Percentiles rank a stretch among this genome's conserved stretches.
These are phyloP conservation scores for Nineta flava DNA, from an alignment of 2,888 invertebrate species.

Conservation along the genomic window DNA sequence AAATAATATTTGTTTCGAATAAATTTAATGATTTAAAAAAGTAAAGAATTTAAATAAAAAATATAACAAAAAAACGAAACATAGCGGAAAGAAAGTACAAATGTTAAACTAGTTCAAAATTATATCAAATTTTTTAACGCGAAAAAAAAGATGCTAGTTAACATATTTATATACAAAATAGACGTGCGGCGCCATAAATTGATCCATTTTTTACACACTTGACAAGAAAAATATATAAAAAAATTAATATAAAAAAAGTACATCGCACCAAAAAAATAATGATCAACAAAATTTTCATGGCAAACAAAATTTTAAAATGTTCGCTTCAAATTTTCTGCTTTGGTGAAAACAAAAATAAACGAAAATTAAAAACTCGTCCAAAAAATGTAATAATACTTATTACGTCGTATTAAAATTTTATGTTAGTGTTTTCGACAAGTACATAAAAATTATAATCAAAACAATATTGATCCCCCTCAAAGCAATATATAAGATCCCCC, in stretches of 20 bases:
- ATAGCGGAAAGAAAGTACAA: constrained; percentile 19
- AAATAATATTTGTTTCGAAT: too few species aligned
- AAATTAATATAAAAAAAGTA: neutral
- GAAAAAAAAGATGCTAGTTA: neutral
- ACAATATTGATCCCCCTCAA: neutral
- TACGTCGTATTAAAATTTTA: too few species aligned
- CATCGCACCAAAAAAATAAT: constrained; percentile 7
- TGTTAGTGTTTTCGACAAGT: too few species aligned
- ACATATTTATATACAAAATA: neutral
- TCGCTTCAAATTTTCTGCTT: neutral
- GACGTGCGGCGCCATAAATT: neutral
- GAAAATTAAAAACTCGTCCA: too few species aligned
- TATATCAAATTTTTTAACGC: constrained; percentile 9
- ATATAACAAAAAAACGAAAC: constrained; percentile 17
- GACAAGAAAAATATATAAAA: too few species aligned
- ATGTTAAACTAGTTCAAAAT: constrained; percentile 17
- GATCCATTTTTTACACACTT: constrained; percentile 7
- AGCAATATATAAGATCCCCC: neutral
- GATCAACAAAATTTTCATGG: constrained; percentile 5
- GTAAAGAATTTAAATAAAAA: too few species aligned
- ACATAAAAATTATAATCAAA: too few species aligned
- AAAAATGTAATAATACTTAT: too few species aligned
- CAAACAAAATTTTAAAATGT: neutral
- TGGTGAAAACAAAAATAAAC: neutral
- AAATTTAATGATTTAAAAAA: too few species aligned